Conservation (phyloP, 1,140 invertebrate species). For the Cydia pomonella region DNA sequence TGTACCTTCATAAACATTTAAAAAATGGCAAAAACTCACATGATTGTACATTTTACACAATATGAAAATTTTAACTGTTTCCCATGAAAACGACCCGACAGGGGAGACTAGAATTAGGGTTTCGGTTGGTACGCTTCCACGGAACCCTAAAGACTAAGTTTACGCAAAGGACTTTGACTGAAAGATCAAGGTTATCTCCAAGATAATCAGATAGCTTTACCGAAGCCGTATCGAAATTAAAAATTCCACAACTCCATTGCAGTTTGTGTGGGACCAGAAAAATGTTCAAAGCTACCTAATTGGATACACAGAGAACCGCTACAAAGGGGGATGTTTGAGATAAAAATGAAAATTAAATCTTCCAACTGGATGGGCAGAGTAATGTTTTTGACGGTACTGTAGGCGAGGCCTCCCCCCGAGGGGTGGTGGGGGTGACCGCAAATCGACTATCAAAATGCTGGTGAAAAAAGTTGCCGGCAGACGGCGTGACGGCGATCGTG, state of each 20-base stretch:
- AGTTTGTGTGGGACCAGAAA: slow-evolving; percentile 64
- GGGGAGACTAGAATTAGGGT: too few relatives aligned
- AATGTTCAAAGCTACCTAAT: slow-evolving; percentile 78
- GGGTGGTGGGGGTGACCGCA: slow-evolving; percentile 56
- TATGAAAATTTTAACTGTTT: too few relatives aligned
- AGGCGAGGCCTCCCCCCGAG: slow-evolving; percentile 48
- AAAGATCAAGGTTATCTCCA: slow-evolving; percentile 12
- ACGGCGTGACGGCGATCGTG: slow-evolving; percentile 63
- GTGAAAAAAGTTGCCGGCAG: slow-evolving; percentile 67
- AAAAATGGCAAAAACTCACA: too few relatives aligned
- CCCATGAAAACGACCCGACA: too few relatives aligned
- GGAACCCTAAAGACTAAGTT: slow-evolving; percentile 7
- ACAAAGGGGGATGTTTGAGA: slow-evolving; percentile 79
- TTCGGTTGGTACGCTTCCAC: too few relatives aligned
- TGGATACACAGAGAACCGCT: slow-evolving; percentile 78
- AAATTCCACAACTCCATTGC: slow-evolving; percentile 74
- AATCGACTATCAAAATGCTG: slow-evolving; percentile 78
- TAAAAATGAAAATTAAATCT: slow-evolving; percentile 81
- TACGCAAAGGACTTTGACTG: neutral
- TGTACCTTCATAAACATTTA: too few relatives aligned
- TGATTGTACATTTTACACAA: too few relatives aligned
- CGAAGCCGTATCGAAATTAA: slow-evolving; percentile 63
- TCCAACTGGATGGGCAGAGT: slow-evolving; percentile 76
- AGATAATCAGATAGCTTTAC: slow-evolving; percentile 28
- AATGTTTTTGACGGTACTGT: slow-evolving; percentile 78